Evolutionary conservation across 1,140 invertebrate genomes (phyloP), one percentile per base, ranked within the genome.

Genomic region (Alviniconcha marisindica): DNA sequence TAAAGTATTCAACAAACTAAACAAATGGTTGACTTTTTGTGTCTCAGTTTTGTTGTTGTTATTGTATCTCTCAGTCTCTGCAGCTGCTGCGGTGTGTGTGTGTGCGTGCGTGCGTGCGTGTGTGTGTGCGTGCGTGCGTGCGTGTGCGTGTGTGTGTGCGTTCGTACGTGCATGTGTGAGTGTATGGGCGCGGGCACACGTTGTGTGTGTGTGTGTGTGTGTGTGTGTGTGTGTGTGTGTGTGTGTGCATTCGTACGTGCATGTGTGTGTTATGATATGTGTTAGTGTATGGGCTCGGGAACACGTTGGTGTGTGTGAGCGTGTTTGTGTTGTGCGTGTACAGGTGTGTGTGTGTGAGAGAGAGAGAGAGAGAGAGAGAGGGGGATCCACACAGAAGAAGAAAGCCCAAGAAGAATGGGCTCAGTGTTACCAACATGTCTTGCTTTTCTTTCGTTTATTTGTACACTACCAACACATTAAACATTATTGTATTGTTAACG

Each of bases 71-170:
- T 60, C 15, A 24, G 56, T 60, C 15, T 60, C 15, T 60, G 56
- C 28, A n/a, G 18, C 15, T 60, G 56, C 28, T 15, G 18, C 15
- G 18, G 56, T 60, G 56, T 60, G 56, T 60, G 56, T 60, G 56
- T 60, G 56, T 60, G 56, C 21, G 56, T 60, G 56, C 21, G 56
- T 60, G 56, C 28, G 56, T 60, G 56, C 28, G 56, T 60, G 56
- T 60, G 56, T 60, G 56, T 60, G 56, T 60, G 56, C 28, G 56
- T 60, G 56, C 28, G 56, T 60, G 56, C 28, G 56, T 60, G 56
- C 4, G 56, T 60, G 56, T 60, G 56, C 28, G 56, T 60, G 56
- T 60, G 56, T 60, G 56, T 60, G 56, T 60, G 56, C 28, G 56
- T n/a, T 15, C 21, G 56, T n/a, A n/a, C 28, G 56, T 60, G 56